Evolutionary conservation across 1,140 invertebrate genomes (phyloP).

Genomic region (Drosophila bifasciata): DNA sequence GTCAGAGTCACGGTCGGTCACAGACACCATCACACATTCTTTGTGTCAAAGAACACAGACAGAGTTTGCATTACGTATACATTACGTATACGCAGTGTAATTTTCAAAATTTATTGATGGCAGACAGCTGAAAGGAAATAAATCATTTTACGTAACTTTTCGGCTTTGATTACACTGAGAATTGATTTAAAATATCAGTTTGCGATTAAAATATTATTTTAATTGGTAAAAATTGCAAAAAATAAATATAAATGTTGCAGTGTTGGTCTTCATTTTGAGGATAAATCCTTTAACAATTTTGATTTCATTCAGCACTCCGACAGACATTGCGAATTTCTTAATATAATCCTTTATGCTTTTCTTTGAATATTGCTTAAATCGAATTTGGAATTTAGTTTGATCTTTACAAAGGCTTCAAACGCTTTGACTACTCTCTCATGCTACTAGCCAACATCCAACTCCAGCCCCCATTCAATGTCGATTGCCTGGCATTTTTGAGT

Average conservation of each 20-base stretch:
- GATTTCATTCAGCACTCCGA: too few relatives aligned
- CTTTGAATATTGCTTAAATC: neutral
- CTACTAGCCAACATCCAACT: neutral
- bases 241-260: too few relatives aligned
- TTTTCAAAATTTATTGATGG: slow-evolving; percentile 15
- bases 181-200: too few relatives aligned
- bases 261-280: too few relatives aligned
- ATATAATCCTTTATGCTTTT: neutral
- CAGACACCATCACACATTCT: neutral
- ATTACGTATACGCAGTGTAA: slow-evolving; percentile 45
- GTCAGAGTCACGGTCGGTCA: too few relatives aligned
- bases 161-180: too few relatives aligned
- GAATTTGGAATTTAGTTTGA: slow-evolving; percentile 12
- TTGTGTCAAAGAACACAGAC: slow-evolving; percentile 28
- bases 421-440: neutral
- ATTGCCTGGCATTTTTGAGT: slow-evolving; percentile 43
- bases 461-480: neutral
- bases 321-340: too few relatives aligned
- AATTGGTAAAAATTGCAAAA: too few relatives aligned
- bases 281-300: too few relatives aligned
- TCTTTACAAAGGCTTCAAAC: slow-evolving; percentile 1
- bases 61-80: slow-evolving; percentile 35
- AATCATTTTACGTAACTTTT: too few relatives aligned
- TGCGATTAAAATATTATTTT: too few relatives aligned
- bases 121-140: slow-evolving; percentile 1